These are phyloP conservation scores for Rhyzopertha dominica DNA, from an alignment of 1,140 invertebrate genomes.

Conservation along the genomic window DNA sequence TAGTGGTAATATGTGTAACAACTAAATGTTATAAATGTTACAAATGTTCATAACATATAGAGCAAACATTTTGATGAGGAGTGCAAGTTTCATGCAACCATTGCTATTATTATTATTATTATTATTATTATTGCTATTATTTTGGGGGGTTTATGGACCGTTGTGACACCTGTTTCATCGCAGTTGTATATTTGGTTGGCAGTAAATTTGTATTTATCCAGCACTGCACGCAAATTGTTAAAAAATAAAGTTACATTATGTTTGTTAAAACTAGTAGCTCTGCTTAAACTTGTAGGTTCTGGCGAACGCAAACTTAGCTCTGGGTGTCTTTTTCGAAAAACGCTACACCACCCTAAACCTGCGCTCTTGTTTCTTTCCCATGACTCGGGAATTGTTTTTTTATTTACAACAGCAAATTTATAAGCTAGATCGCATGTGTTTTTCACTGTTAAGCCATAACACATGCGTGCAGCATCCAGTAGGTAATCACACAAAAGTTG, in stretches of 20 bases:
- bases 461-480: no score
- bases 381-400: constrained; percentile 2
- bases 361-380: constrained; percentile 13
- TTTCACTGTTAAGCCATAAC: no score
- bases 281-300: constrained; percentile 29
- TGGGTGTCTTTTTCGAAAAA: constrained; percentile 16
- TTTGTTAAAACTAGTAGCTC: constrained; percentile 34
- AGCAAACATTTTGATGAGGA: no score
- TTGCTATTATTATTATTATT: no score
- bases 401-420: constrained; percentile 11
- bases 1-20: no score
- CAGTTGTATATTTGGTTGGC: constrained; percentile 40
- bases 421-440: constrained; percentile 10
- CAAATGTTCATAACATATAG: no score
- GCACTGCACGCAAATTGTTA: constrained; percentile 22
- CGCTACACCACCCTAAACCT: constrained; percentile 17
- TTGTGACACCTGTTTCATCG: constrained; percentile 46
- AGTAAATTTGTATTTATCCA: constrained; percentile 19
- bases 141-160: constrained; percentile 45
- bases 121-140: no score
- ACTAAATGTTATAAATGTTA: no score
- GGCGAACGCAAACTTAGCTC: constrained; percentile 20
- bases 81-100: no score
- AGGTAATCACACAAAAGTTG: no score
- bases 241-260: constrained; percentile 33